Conservation (phyloP, 2,113 vertebrate species). For the Hemiscyllium ocellatum region DNA sequence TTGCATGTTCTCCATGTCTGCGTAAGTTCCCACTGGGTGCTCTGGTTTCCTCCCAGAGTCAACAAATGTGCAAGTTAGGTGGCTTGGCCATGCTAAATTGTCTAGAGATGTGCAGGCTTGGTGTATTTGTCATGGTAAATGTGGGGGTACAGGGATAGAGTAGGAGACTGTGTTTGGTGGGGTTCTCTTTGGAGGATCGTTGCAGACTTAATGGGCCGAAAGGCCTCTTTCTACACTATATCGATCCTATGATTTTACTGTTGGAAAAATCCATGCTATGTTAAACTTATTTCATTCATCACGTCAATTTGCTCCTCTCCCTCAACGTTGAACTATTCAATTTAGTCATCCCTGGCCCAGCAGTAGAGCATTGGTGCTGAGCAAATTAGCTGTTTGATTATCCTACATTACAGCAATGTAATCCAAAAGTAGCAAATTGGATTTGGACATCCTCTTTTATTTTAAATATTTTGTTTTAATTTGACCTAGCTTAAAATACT, state of each 20-base stretch:
- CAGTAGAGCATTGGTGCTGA: not conserved
- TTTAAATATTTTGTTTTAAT: not conserved
- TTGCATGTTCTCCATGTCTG: too few relatives aligned
- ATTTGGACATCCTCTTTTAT: not conserved
- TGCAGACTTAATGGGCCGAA: too few relatives aligned
- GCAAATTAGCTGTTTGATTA: not conserved
- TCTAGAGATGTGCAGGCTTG: too few relatives aligned
- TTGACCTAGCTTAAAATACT: not conserved
- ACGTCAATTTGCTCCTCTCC: not conserved
- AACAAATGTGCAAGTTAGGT: too few relatives aligned
- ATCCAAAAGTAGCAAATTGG: not conserved
- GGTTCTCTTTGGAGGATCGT: too few relatives aligned
- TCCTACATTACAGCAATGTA: not conserved
- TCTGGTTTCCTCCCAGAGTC: too few relatives aligned
- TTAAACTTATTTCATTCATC: not conserved
- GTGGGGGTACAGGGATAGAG: too few relatives aligned
- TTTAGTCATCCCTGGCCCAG: not conserved
- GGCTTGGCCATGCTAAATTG: too few relatives aligned
- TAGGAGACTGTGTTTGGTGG: too few relatives aligned
- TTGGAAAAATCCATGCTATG: not conserved
- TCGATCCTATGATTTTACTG: not conserved
- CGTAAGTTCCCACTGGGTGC: too few relatives aligned
- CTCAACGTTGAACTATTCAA: not conserved
- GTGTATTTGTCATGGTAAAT: too few relatives aligned
- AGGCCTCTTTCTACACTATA: too few relatives aligned